Evolutionary conservation across 2,113 vertebrate genomes (phyloP).

Genomic region (Crotalus horridus): DNA sequence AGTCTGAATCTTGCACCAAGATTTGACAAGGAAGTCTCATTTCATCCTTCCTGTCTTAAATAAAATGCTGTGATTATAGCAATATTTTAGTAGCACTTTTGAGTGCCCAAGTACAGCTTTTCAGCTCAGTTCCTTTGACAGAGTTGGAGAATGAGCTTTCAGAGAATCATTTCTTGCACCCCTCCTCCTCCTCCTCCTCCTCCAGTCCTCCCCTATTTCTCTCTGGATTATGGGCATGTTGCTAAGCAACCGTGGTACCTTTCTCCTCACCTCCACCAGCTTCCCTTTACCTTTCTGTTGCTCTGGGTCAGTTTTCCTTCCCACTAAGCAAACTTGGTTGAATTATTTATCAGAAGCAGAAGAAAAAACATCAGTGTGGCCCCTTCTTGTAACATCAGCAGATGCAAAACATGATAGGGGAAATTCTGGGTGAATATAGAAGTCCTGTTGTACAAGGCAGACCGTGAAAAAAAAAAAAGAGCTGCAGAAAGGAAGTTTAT

Average conservation of each 20-base stretch:
- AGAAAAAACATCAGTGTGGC: not conserved
- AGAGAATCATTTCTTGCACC: constrained; percentile 23
- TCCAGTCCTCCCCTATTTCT: constrained; percentile 2
- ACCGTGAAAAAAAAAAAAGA: not conserved
- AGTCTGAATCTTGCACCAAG: constrained; percentile 26
- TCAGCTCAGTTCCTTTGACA: constrained; percentile 38
- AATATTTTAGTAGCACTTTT: constrained; percentile 44
- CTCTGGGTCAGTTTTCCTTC: not conserved
- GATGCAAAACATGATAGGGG: not conserved
- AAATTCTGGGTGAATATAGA: too few relatives aligned
- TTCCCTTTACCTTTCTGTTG: constrained; percentile 15
- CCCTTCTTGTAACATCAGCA: not conserved
- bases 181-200: not conserved
- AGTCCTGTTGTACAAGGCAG: not conserved
- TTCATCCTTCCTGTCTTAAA: constrained; percentile 24
- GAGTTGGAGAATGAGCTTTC: constrained; percentile 31
- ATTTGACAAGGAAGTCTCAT: constrained; percentile 37
- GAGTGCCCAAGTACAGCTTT: constrained; percentile 42
- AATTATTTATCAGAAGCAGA: constrained; percentile 23
- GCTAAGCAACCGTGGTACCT: not conserved
- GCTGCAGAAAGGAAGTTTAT: not conserved
- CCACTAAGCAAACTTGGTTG: not conserved
- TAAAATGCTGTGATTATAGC: constrained; percentile 13
- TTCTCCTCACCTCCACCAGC: not conserved
- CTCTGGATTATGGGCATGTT: not conserved